Base-by-base conservation (phyloP, 2,797 vertebrate genomes). In the Catostomus latipinnis region DNA sequence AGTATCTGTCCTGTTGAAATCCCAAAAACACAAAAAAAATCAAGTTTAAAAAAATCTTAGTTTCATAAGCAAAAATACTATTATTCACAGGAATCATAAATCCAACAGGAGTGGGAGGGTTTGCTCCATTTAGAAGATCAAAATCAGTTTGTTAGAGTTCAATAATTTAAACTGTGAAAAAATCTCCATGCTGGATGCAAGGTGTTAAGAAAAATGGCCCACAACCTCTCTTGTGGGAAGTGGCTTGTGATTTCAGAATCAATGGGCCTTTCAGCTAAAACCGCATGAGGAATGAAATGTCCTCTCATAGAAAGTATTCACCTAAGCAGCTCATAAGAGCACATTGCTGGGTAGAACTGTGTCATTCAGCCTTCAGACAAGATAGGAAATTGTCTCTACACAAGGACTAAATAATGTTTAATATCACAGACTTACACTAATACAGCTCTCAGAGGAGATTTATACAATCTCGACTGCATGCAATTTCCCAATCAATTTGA, bases 211-310 rank as follows among this genome's bases (percentile, higher is more conserved):
- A 66, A 81, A 60, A 71, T 61, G 57, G 54, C 60, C 76, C 56
- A 77, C 58, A 8, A 34, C 48, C 70, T 76, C 66, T 83, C 73
- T 60, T 34, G 48, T 53, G 76, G 60, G 70, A 82, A 80, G 82
- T 66, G 76, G 52, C 60, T 80, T 62, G 75, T 14, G 69, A 86
- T 79, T 84, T 78, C 52, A 76, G 72, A 63, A 80, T 80, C 76
- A 83, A 79, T 78, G 71, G 60, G 56, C 57, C 61, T 76, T 73
- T 85, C 81, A 74, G 65, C 81, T 68, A 56, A 78, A 60, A 66
- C 70, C 58, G 71, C 46, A 76, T 52, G 61, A 80, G 82, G 79
- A 62, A n/a, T 62, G 57, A 81, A 83, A 58, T 50, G 46, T 58
- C 16, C 6, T 65, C 61, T 80, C 48, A 73, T 18, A 48, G 73